These are phyloP conservation scores for Lepus townsendii DNA, from an alignment of 2,797 vertebrate genomes.

Conservation along the genomic window DNA sequence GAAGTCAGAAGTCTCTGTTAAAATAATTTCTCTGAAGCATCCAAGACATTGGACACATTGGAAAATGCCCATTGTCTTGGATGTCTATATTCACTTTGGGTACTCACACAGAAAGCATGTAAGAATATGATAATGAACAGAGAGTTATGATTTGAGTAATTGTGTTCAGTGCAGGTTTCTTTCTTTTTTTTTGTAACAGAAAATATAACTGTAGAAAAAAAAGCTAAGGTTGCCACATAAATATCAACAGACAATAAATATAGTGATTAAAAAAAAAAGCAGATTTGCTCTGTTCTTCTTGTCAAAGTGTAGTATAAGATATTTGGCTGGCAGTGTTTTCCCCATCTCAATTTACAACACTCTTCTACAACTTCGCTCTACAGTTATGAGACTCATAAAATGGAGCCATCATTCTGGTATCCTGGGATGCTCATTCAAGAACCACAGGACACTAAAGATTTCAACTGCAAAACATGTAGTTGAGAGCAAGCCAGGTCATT, in stretches of 20 bases:
- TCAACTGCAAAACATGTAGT: conserved; percentile 28
- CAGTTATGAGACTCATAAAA: conserved; percentile 57
- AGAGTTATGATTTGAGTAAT: neutral
- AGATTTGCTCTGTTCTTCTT: neutral
- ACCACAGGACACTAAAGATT: conserved; percentile 30
- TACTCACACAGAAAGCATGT: neutral
- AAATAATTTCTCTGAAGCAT: neutral
- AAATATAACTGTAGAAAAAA: conserved; percentile 30
- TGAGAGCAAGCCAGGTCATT: conserved; percentile 55
- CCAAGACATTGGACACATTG: neutral
- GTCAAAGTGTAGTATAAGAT: neutral
- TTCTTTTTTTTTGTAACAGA: neutral
- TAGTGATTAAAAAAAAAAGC: neutral
- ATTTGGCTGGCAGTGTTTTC: neutral
- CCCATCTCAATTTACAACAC: neutral
- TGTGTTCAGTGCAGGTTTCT: neutral
- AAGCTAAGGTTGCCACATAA: neutral
- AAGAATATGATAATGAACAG: neutral
- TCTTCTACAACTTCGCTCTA: neutral
- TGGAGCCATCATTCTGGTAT: conserved; percentile 10
- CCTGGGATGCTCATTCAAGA: conserved; percentile 46
- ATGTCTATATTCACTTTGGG: neutral
- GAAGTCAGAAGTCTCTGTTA: neutral
- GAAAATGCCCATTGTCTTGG: neutral
- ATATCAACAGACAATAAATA: neutral